Evolutionary conservation across 2,888 invertebrate species (phyloP).

Genomic region (Peribatodes rhomboidaria): DNA sequence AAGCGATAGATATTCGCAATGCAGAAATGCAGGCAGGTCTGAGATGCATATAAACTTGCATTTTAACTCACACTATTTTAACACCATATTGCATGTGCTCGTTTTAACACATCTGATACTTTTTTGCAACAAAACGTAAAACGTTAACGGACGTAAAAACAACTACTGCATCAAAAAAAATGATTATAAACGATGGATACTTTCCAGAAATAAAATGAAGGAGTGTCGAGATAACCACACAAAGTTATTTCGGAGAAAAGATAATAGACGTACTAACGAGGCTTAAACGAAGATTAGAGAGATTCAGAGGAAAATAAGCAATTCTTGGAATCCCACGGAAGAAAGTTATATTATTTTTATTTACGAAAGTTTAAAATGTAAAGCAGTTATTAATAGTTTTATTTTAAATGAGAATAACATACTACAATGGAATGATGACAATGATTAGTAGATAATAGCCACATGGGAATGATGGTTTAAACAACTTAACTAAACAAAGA

Average conservation of each 20-base stretch:
- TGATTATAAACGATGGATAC: too few relatives aligned
- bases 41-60: too few relatives aligned
- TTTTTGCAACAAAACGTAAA: too few relatives aligned
- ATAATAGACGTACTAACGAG: conserved; percentile 1
- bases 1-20: not conserved
- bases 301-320: not conserved
- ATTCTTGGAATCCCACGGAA: not conserved
- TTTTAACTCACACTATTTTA: too few relatives aligned
- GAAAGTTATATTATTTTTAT: not conserved
- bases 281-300: conserved; percentile 9
- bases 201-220: conserved; percentile 9
- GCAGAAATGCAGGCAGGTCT: not conserved
- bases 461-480: too few relatives aligned
- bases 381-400: not conserved
- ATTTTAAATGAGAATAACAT: conserved; percentile 3
- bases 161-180: too few relatives aligned
- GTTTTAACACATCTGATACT: too few relatives aligned
- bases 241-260: conserved; percentile 18
- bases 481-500: too few relatives aligned
- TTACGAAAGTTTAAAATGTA: not conserved
- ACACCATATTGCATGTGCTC: too few relatives aligned
- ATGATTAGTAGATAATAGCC: not conserved
- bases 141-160: too few relatives aligned
- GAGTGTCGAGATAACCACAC: conserved; percentile 2
- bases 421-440: not conserved